Base-by-base conservation (phyloP, 1,140 invertebrate genomes). In the Oscheius sp. region DNA sequence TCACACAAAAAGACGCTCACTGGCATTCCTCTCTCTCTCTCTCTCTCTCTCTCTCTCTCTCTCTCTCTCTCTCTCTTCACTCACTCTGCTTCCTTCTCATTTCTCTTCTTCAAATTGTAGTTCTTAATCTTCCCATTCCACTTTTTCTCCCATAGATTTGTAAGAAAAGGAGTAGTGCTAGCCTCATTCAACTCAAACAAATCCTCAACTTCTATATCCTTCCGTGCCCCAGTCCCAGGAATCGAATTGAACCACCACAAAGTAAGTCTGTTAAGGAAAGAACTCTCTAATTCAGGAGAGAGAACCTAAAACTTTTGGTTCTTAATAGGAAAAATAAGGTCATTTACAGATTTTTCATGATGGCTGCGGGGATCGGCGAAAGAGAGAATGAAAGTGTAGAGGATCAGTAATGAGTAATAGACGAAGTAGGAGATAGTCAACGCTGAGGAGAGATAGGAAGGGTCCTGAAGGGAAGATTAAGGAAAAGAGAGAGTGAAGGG, bases 191-290 rank as follows among this genome's bases (percentile, higher is more conserved):
- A 49, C 13, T 72, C 69, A 58, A 82, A 82, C 4, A 84, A 62
- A 58, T 84, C 82, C 15, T 74, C 74, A 20, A 82, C 35, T 45
- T 79, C 77, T 2, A 82, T 35, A 36, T 82, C 77, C 59, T 82
- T 82, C 20, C 45, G 65, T 0, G 68, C 35, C 3, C 82, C 80
- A 15, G 75, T 59, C 36, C 69, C 36, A 3, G 80, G 76, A 18
- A 83, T 26, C 28, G 42, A 42, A 52, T 77, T 82, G 76, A 84
- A 82, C 82, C 82, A 82, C 79, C 77, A 82, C 23, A 84, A 55
- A 0, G 68, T 78, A 7, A 79, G 31, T 32, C 76, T 77, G 52
- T 63, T 76, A 7, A 78, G 42, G 45, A 77, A 77, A 1, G 75
- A 77, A 29, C 64, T 58, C 0, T 74, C 23, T 1, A 75, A 38